Conservation (phyloP, 2,797 vertebrate species). For the Notoglanidium macrostoma region DNA sequence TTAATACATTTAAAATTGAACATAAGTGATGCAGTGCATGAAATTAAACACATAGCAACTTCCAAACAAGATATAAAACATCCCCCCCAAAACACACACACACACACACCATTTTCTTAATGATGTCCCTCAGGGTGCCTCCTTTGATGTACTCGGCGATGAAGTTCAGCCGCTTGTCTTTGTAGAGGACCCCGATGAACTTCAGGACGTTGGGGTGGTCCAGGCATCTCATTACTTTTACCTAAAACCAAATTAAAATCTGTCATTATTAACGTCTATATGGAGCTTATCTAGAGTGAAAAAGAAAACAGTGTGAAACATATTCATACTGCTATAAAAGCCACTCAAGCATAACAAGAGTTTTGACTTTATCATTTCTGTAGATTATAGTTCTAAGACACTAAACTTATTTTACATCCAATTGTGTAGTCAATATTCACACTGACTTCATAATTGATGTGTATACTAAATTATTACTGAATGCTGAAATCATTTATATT, state of each 20-base stretch:
- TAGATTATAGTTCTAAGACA: neutral
- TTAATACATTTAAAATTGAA: neutral
- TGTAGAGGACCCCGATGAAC: constrained; percentile 97
- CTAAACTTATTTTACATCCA: neutral
- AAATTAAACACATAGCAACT: neutral
- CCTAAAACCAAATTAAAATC: constrained; percentile 69
- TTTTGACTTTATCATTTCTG: neutral
- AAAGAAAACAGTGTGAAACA: neutral
- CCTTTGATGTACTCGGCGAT: constrained; percentile 97
- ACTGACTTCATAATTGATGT: neutral
- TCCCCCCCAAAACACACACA: neutral
- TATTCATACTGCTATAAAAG: neutral
- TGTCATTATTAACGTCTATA: neutral
- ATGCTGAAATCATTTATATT: neutral
- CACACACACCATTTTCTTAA: constrained; percentile 90
- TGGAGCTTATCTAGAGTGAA: neutral
- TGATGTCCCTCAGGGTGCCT: constrained; percentile 90
- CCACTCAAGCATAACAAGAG: neutral
- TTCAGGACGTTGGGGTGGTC: constrained; percentile 96
- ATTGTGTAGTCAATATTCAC: neutral
- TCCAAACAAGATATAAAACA: neutral
- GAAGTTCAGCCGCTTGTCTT: constrained; percentile 97
- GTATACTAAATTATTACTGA: neutral
- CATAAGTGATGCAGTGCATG: neutral
- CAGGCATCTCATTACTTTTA: constrained; percentile 97